These are phyloP conservation scores for Meghimatium bilineatum DNA, from an alignment of 2,888 invertebrate genomes.

Conservation along the genomic window DNA sequence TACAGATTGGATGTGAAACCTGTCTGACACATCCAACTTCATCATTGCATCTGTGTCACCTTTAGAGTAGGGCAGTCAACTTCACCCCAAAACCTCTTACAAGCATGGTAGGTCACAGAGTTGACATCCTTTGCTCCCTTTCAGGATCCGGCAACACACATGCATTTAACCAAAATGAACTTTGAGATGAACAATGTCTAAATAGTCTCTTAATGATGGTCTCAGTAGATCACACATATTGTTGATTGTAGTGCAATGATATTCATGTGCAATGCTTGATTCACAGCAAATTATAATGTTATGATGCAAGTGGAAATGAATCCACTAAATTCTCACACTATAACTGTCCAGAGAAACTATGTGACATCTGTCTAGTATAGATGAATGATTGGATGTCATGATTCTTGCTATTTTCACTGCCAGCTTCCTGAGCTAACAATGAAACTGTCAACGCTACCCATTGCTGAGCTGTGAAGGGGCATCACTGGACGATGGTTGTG, in stretches of 20 bases:
- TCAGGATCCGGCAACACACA: too few relatives aligned
- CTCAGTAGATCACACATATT: background rate
- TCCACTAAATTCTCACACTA: background rate
- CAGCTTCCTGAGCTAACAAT: conserved; percentile 56
- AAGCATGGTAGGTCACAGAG: too few relatives aligned
- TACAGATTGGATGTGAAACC: too few relatives aligned
- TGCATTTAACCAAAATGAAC: too few relatives aligned
- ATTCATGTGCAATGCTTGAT: background rate
- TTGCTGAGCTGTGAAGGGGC: conserved; percentile 51
- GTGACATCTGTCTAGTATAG: background rate
- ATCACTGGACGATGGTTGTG: conserved; percentile 25
- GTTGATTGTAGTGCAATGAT: background rate
- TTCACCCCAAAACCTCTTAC: too few relatives aligned
- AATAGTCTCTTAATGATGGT: background rate
- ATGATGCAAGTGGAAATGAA: background rate
- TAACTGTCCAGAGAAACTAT: background rate
- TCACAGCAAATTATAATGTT: background rate
- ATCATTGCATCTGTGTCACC: too few relatives aligned
- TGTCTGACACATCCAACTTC: too few relatives aligned
- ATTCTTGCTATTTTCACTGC: conserved; percentile 33
- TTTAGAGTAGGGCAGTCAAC: too few relatives aligned
- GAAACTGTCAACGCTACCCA: conserved; percentile 56
- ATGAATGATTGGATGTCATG: background rate
- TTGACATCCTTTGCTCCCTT: too few relatives aligned
- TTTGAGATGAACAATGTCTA: too few relatives aligned